Base-by-base conservation (phyloP, 2,888 invertebrate genomes). In the Melipona bicolor region DNA sequence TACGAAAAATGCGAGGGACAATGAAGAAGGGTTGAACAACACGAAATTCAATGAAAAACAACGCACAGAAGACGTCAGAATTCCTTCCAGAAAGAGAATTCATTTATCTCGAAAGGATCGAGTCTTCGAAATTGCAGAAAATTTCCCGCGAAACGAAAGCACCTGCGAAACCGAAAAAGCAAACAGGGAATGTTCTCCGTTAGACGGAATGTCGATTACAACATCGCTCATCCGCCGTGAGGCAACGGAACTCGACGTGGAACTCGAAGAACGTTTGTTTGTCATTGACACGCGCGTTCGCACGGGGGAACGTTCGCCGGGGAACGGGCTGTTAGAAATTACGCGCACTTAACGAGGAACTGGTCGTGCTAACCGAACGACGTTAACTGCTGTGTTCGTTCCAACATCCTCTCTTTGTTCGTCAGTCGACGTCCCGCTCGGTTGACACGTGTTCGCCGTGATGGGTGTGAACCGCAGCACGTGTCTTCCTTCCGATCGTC, bases 391-490 rank as follows among this genome's bases (percentile, higher is more conserved):
- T 56, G 17, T 24, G n/a, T 70, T 32, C 69, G 68, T 67, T 79
- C 68, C 13, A 62, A 32, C 36, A 24, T 80, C 56, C 80, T 76
- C 80, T 64, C 69, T 79, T 79, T 77, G 77, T 64, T 49, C 56
- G 62, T 76, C 54, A 13, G 24, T 36, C 21, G 70, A 49, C 79
- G 79, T 74, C 65, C 71, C 64, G 24, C 75, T 36, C 70, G 2
- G 74, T 79, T 71, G 79, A 82, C 79, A 79, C 82, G 79, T 79
- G 82, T 79, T 59, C 75, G 27, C 62, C 61, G 79, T 70, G 82
- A 82, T 79, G 74, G 70, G 50, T 74, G 79, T 54, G 82, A 79
- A 82, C 82, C 82, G 59, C 79, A 79, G 79, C 82, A 79, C 82
- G 82, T 82, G 82, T 82, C 75, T 67, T 71, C 50, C 70, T 54